These are phyloP conservation scores for Ceraclea dissimilis DNA, from an alignment of 2,888 invertebrate species.

Conservation along the genomic window DNA sequence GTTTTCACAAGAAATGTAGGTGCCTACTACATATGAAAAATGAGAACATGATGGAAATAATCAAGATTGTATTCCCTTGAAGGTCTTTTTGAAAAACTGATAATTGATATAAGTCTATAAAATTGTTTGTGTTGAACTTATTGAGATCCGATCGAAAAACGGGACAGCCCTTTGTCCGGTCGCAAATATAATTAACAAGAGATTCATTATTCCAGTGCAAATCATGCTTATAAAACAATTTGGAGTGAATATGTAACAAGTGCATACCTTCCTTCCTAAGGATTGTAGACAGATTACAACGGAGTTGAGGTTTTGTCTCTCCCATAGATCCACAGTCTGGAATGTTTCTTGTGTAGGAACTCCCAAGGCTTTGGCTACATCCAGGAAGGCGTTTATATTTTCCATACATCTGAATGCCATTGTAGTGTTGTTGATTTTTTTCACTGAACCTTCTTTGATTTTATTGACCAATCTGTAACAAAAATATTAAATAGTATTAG, in stretches of 20 bases:
- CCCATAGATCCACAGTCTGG: slow-evolving; percentile 97
- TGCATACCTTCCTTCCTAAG: slow-evolving; percentile 91
- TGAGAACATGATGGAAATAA: too few relatives aligned
- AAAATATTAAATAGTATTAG: background rate
- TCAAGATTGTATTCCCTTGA: too few relatives aligned
- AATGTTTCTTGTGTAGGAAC: slow-evolving; percentile 92
- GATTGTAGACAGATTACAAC: slow-evolving; percentile 94
- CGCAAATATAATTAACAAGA: too few relatives aligned
- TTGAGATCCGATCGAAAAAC: too few relatives aligned
- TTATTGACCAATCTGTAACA: slow-evolving; percentile 72
- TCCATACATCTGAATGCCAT: slow-evolving; percentile 99
- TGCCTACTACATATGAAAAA: too few relatives aligned
- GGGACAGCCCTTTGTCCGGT: too few relatives aligned
- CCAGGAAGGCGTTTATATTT: slow-evolving; percentile 91
- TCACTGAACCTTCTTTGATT: slow-evolving; percentile 77
- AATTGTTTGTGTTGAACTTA: too few relatives aligned
- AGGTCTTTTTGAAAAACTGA: too few relatives aligned
- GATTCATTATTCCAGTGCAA: too few relatives aligned
- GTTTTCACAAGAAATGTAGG: too few relatives aligned
- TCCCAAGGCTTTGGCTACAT: slow-evolving; percentile 75
- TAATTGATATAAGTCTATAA: too few relatives aligned
- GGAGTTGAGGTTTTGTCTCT: slow-evolving; percentile 90
- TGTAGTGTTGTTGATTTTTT: slow-evolving; percentile 84
- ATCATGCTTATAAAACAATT: too few relatives aligned
- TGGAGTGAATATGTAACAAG: background rate